Percentiles rank a stretch among this genome's conserved stretches.
Conservation (phyloP, 1,140 invertebrate genomes). For the Lepidurus arcticus region DNA sequence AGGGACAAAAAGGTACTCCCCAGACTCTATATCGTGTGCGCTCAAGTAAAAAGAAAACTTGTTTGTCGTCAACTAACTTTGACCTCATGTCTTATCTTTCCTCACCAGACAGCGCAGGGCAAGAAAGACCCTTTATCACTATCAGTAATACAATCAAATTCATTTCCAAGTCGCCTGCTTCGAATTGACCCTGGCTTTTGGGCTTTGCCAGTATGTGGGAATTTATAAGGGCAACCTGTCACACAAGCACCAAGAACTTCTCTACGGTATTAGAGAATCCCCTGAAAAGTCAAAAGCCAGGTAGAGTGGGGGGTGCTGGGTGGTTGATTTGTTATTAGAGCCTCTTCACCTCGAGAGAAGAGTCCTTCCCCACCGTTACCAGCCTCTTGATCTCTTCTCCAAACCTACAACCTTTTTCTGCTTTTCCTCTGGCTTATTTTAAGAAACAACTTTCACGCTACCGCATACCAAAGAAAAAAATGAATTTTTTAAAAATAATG, state of each 20-base stretch:
- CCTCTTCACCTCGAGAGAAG: background rate
- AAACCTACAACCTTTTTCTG: background rate
- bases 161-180: background rate
- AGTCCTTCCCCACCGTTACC: background rate
- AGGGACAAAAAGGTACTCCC: background rate
- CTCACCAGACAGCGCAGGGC: background rate
- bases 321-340: constrained; percentile 7
- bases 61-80: constrained; percentile 12
- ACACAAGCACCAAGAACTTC: background rate
- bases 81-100: background rate
- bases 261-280: background rate
- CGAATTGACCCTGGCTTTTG: too few relatives aligned
- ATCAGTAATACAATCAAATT: background rate
- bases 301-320: background rate
- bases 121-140: background rate
- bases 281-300: background rate
- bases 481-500: background rate
- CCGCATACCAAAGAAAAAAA: background rate
- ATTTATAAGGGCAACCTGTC: constrained; percentile 18
- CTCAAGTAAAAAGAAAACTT: background rate
- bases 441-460: background rate
- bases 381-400: background rate
- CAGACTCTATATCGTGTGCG: background rate
- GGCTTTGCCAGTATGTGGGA: background rate
- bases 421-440: background rate